Evolutionary conservation across 1,140 invertebrate species (phyloP).

Genomic region (Drosophila hydei): DNA sequence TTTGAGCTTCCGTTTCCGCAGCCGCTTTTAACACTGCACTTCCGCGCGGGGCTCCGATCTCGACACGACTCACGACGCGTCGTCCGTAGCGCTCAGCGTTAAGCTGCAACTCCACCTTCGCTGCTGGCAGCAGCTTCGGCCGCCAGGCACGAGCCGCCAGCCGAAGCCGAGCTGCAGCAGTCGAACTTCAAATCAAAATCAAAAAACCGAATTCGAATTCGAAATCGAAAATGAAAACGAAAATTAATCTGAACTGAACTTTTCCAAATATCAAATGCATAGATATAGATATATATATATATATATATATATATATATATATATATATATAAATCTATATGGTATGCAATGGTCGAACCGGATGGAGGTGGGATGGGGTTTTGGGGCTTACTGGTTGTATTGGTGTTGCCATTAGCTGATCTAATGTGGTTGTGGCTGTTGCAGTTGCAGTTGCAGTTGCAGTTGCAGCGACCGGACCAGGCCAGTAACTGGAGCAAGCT

Average conservation of each 20-base stretch:
- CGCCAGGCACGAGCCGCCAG: background rate
- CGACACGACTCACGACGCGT: conserved; percentile 61
- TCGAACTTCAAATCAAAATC: conserved; percentile 8
- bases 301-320: no score
- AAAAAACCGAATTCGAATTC: background rate
- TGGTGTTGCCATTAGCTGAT: conserved; percentile 6
- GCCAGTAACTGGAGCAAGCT: conserved; percentile 49
- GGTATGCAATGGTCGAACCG: background rate
- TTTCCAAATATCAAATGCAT: background rate
- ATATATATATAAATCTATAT: background rate
- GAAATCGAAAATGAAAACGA: background rate
- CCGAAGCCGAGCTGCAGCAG: conserved; percentile 36
- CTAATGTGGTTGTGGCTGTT: conserved; percentile 11
- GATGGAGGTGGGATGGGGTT: background rate
- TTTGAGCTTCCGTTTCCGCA: conserved; percentile 70
- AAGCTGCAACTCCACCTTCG: conserved; percentile 22
- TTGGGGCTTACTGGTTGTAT: conserved; percentile 18
- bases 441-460: conserved; percentile 10
- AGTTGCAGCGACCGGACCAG: conserved; percentile 13
- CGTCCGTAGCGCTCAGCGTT: conserved; percentile 21
- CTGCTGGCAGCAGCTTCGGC: conserved; percentile 16
- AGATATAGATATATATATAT: no score
- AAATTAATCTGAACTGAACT: background rate
- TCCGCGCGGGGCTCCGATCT: conserved; percentile 74
- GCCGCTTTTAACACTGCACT: conserved; percentile 73